Percentiles rank a stretch among this genome's conserved stretches.
Conservation (phyloP, 2,113 vertebrate species). For the Mus pahari region DNA sequence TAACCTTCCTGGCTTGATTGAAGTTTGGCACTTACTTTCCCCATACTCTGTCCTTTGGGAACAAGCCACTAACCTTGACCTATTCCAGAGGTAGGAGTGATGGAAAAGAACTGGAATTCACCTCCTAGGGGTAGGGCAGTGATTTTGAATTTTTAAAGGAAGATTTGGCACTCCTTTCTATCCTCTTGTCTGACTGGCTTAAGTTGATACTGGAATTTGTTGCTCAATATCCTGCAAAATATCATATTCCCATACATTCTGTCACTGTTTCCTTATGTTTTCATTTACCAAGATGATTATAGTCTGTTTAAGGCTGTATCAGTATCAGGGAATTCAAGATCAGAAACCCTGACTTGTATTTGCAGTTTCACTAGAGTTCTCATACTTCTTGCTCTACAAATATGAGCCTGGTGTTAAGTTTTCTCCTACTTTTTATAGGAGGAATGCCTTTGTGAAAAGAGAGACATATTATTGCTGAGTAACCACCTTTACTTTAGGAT, state of each 20-base stretch:
- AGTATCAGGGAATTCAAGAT: conserved; percentile 25
- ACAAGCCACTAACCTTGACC: not conserved
- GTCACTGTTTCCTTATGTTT: not conserved
- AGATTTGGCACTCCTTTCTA: not conserved
- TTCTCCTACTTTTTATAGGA: not conserved
- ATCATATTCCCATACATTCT: not conserved
- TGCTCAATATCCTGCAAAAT: not conserved
- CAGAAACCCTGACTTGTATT: not conserved
- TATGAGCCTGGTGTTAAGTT: not conserved
- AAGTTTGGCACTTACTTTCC: not conserved
- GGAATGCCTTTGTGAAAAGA: not conserved
- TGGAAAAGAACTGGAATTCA: not conserved
- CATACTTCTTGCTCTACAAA: not conserved
- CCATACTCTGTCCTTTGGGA: not conserved
- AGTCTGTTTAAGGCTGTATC: not conserved
- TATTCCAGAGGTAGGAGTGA: not conserved
- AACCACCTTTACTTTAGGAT: not conserved
- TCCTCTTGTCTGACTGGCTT: not conserved
- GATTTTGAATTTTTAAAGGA: conserved; percentile 23
- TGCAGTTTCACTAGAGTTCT: not conserved
- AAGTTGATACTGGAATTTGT: not conserved
- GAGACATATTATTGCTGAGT: not conserved
- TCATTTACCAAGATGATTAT: conserved; percentile 25
- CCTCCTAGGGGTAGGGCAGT: not conserved
- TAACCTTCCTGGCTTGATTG: not conserved